Evolutionary conservation across 2,113 vertebrate genomes (phyloP), one percentile per base, ranked within the genome.

Genomic region (Antennarius striatus): DNA sequence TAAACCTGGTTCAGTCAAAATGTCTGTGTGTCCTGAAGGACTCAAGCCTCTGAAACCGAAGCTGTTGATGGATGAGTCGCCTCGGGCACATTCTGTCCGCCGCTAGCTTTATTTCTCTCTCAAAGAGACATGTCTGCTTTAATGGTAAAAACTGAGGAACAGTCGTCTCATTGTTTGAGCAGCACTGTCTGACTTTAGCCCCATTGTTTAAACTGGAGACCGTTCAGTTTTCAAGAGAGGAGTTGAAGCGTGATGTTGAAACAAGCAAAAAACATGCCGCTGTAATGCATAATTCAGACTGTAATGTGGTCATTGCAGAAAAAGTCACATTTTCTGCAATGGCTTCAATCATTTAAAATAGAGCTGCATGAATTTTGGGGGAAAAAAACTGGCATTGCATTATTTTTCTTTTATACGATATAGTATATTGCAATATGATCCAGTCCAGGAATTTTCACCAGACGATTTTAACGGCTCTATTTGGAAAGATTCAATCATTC

Each of bases 81-180:
- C 79, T 79, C 71, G 63, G 82, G 74, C 74, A 16, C 32, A 36
- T 36, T 36, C 32, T 7, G 32, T 36, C 32, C 32, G 32, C 32
- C 32, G 32, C 68, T 72, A 73, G 63, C 84, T 80, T 63, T 86
- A 71, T 83, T 86, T 86, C 78, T 89, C 74, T 72, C 65, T 63
- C 56, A 52, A 29, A 63, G 63, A 79, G 49, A 56, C 75, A 72
- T 55, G 74, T 88, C 90, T 90, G 89, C 73, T 91, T 83, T 83
- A 84, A 75, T 68, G 73, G 89, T 89, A 75, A 87, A 83, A 50
- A 15, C 63, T 0, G 52, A 72, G 67, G 73, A 87, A 91, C 85
- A 91, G 86, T 77, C 71, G 48, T 80, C 63, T 89, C 86, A 89
- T 91, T 91, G 87, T 91, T 91, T 71, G 78, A 48, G 69, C 71